Base-by-base conservation (phyloP, 2,888 invertebrate genomes). In the Anthrax anthrax region DNA sequence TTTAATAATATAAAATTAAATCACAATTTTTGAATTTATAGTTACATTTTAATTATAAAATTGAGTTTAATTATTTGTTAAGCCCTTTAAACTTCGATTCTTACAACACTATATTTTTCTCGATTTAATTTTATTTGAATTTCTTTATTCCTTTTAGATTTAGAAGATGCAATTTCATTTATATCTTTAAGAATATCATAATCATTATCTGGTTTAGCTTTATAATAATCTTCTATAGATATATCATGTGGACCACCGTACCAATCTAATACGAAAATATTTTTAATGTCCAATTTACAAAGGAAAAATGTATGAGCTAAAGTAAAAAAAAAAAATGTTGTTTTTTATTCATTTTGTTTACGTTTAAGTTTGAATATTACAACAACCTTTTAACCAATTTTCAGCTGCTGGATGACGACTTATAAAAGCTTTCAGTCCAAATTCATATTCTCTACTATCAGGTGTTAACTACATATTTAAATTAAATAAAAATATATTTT, bases 201-300 rank as follows among this genome's bases (percentile, higher is more conserved):
- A 3, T 47, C 40, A 17, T 42, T 36, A 39, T 55, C 53, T 2
- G 52, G 47, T 18, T 53, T 48, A 1, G 56, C 52, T 8, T 53
- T 55, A 42, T 58, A 62, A 48, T 63, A 63, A 23, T 59, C 58
- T 13, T 56, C 53, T 1, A 50, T 17, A 1, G 54, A 44, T 10
- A 69, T 58, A 39, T 54, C 54, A 42, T 68, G 63, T 3, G 86
- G 82, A 3, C 90, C 86, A 3, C 90, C 89, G 62, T 86, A 89
- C 64, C 76, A 81, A 60, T 89, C 87, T 55, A 89, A 67, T 54
- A 89, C 78, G 13, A 75, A 78, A 46, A 90, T 81, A 55, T 82
- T 75, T 32, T 72, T 69, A 42, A 89, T 83, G 53, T 81, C 73
- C 58, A 90, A 55, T 67, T 85, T 84, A 1, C 83, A 84, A 36